Base-by-base conservation (phyloP, 1,140 invertebrate genomes). In the Pygmarrhopalites habei region DNA sequence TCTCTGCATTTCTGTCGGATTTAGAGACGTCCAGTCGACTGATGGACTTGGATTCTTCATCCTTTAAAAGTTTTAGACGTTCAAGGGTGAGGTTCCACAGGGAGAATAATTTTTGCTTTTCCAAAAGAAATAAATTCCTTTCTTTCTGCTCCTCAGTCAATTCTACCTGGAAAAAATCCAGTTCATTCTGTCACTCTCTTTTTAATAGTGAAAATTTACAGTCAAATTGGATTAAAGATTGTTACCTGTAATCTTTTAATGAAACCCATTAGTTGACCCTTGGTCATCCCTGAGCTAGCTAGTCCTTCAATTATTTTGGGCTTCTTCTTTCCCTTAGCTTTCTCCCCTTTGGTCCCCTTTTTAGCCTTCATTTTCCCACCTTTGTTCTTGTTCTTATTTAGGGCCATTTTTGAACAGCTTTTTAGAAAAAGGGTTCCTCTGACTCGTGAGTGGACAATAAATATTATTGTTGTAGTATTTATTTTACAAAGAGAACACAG, bases 71-170 rank as follows among this genome's bases (percentile, higher is more conserved):
- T 49, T 49, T 49, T 10, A 49, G 12, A 15, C 23, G 7, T 15
- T 55, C 51, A 21, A 55, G 10, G 51, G 7, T 4, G 4, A 55
- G 29, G 4, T 5, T 55, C 51, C 51, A 55, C 7, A 7, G 14
- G 25, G 7, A 12, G 14, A 55, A 29, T 55, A 55, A 26, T 55
- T 55, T 55, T 17, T 15, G 26, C 21, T 55, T 55, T 19, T 55
- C 51, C 51, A 55, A 21, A 21, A 55, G 26, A 21, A 55, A 55
- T 29, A 55, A 23, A 7, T 12, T 55, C 29, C 26, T 28, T 32
- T 55, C 51, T 21, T 28, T 3, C 23, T 29, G 14, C 21, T 55
- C 51, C 25, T 26, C 15, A 7, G 10, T 26, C 7, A 28, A 5
- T 32, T 55, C 51, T 12, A 26, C 51, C 51, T 55, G 26, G 26